These are phyloP conservation scores for Lophius piscatorius DNA, from an alignment of 2,113 vertebrate genomes.

Conservation along the genomic window DNA sequence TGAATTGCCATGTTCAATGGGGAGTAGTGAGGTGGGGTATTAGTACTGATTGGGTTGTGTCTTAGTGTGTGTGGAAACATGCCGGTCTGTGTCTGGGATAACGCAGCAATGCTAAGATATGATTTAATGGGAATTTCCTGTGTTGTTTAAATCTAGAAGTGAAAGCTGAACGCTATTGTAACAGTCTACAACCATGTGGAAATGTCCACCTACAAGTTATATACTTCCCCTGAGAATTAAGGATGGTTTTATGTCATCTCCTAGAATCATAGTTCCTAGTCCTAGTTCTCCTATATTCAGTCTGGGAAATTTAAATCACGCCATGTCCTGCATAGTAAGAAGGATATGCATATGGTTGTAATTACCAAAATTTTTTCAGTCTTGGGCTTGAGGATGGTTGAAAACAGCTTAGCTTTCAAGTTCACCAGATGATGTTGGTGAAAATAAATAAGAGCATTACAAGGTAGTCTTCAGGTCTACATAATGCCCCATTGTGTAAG, in stretches of 20 bases:
- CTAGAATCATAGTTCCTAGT: conserved; percentile 15
- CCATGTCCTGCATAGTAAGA: conserved; percentile 28
- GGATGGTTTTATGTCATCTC: conserved; percentile 31
- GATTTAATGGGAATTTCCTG: conserved; percentile 25
- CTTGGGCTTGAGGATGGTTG: conserved; percentile 21
- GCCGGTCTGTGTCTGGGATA: background rate
- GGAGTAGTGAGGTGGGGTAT: background rate
- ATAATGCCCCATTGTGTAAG: conserved; percentile 28
- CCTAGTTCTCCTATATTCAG: conserved; percentile 9
- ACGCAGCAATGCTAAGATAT: conserved; percentile 14
- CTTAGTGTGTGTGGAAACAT: conserved; percentile 9
- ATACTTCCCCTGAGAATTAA: conserved; percentile 33
- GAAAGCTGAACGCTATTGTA: conserved; percentile 5
- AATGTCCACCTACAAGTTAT: conserved; percentile 15
- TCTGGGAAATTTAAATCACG: conserved; percentile 44
- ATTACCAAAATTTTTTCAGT: conserved; percentile 46
- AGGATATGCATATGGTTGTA: conserved; percentile 41
- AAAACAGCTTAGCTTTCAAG: conserved; percentile 5
- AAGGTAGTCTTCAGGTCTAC: conserved; percentile 15
- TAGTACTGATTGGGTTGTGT: background rate
- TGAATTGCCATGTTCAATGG: conserved; percentile 1
- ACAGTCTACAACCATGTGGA: conserved; percentile 19
- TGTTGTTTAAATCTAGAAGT: conserved; percentile 12
- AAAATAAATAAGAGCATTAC: conserved; percentile 14
- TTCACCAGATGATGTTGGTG: conserved; percentile 4